Evolutionary conservation across 1,140 invertebrate genomes (phyloP), one percentile per base, ranked within the genome.

Genomic region (Drosophila kepulauana): DNA sequence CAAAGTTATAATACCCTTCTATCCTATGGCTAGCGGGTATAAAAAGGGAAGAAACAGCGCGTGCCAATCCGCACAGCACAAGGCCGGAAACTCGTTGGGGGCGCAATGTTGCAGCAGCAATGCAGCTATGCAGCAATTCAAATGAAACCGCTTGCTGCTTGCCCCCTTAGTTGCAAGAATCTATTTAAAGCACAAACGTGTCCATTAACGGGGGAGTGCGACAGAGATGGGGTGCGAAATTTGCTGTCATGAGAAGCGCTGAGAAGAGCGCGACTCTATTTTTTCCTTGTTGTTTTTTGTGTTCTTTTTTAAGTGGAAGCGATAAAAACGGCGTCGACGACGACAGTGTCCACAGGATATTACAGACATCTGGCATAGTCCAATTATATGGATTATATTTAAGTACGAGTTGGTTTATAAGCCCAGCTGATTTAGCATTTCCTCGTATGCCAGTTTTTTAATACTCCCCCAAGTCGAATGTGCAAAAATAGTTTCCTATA

Each of bases 1-100:
- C 16, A 16, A 16, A 16, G 16, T 16, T 16, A 16, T 16, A 16
- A 16, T 16, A 16, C 16, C 16, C 16, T 16, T 16, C 16, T 16
- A 16, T 1, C 16, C 16, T 16, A 16, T 16, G 16, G 16, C 1
- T 16, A 16, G 1, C 16, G 16, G 16, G 16, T 16, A 16, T 16
- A 16, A 25, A 25, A 25, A 25, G 25, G 28, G 41, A 13, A 43
- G 52, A 35, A 51, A 43, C 25, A 58, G 58, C 72, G 58, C 66
- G 58, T 75, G 72, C 71, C 71, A 68, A 74, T 68, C 41, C 56
- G 65, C 72, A 41, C 52, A 49, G 8, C 20, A 25, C 20, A 25
- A 43, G 70, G 64, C 70, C 70, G 70, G 70, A 73, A 75, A 70
- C 52, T 51, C 66, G 43, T 63, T 63, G 58, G 57, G 51, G 65